Evolutionary conservation across 2,113 vertebrate species (phyloP), one percentile per base, ranked within the genome.

Genomic region (Caranx ignobilis): DNA sequence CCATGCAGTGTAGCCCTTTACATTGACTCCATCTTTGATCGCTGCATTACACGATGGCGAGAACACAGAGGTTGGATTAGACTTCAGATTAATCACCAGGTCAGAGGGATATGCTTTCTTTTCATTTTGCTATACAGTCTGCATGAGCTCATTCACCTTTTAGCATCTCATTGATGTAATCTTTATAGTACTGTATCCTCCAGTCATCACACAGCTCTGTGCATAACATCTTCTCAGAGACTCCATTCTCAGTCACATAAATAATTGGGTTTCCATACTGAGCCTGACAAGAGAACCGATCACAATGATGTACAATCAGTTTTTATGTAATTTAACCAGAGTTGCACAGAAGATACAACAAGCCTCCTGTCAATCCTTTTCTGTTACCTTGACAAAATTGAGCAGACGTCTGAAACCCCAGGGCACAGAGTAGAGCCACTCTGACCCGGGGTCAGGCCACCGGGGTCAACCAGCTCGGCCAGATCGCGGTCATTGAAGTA

Each of bases 371-470:
- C 2, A 11, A 31, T 55, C 16, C 55, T 41, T 65, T 41, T 11
- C 8, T 60, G n/a, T 10, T 47, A 98, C 97, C 97, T 99, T 98
- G 67, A 98, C 92, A 82, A 98, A 99, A 85, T 98, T 97, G 52
- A 99, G 96, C 73, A 98, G 85, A 76, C 97, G 95, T 50, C 97
- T 95, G 83, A 99, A 96, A 32, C 97, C 97, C 97, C 97, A 98
- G 0, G 97, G 97, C 71, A 97, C 97, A 0, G 95, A 95, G 75
- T 96, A 95, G 13, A 97, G 94, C 97, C 96, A 95, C 41, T 95
- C 94, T 2, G 97, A 96, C 0, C 97, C 97, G 11, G 95, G 94
- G 64, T 96, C 95, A 50, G 96, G 96, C 97, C 97, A 97, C 8
- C 89, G 93, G 1, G 97, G 85, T 98, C 97, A 61, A 96, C 97